Conservation (phyloP, 2,888 invertebrate species). For the Frankliniella intonsa region DNA sequence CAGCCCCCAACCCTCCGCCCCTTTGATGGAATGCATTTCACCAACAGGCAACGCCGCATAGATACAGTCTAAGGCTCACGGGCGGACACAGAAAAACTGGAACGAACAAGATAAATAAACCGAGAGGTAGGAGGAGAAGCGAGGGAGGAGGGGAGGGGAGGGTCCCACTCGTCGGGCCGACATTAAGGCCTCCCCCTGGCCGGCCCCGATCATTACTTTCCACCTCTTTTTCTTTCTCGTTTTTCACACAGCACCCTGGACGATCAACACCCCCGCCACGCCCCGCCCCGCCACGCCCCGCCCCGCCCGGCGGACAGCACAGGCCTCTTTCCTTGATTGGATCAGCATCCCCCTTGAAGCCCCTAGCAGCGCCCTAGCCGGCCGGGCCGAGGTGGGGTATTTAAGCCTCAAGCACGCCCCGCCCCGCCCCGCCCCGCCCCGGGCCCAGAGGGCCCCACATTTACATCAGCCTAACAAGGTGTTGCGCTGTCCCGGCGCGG, state of each 20-base stretch:
- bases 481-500: not conserved
- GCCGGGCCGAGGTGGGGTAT: not conserved
- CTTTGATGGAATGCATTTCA: slow-evolving; percentile 7
- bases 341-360: not conserved
- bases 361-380: not conserved
- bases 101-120: slow-evolving; percentile 20
- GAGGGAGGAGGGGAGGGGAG: not conserved
- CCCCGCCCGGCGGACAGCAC: too few species aligned
- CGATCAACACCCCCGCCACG: not conserved
- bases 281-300: not conserved
- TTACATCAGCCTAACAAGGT: not conserved
- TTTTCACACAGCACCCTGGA: slow-evolving; percentile 7
- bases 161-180: not conserved
- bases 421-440: not conserved
- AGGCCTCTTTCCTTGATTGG: not conserved
- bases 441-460: not conserved
- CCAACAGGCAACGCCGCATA: not conserved
- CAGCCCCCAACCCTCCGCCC: not conserved
- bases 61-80: not conserved
- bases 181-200: not conserved
- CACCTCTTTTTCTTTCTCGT: not conserved
- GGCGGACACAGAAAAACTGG: slow-evolving; percentile 7
- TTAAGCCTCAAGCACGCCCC: too few species aligned
- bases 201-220: not conserved
- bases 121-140: not conserved